Conservation (phyloP, 37 sponge, comb jelly and placozoan species). For the Chondrilla cf. caribensis region DNA sequence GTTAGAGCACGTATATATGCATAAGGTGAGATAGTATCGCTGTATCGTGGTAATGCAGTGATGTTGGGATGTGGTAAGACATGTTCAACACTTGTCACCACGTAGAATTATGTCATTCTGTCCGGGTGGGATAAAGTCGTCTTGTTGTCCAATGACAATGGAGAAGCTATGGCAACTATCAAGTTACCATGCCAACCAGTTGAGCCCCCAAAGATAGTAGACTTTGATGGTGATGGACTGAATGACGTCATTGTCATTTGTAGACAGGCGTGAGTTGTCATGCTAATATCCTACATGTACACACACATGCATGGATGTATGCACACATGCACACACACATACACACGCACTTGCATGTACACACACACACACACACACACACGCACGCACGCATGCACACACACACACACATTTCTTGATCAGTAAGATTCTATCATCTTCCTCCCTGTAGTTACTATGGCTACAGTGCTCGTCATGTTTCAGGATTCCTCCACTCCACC, state of each 20-base stretch:
- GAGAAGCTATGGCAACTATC: conserved; percentile 1
- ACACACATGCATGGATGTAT: not conserved
- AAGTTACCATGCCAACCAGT: conserved; percentile 61
- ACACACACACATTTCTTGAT: not conserved
- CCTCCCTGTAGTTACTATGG: conserved; percentile 41
- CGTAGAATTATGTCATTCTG: conserved; percentile 68
- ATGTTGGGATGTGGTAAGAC: too few relatives aligned
- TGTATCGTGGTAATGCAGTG: too few relatives aligned
- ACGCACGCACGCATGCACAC: not conserved
- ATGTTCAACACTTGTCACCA: too few relatives aligned
- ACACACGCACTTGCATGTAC: not conserved
- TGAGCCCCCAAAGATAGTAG: conserved; percentile 48
- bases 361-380: conserved; percentile 19
- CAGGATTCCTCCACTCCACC: conserved; percentile 69
- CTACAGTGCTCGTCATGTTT: conserved; percentile 28
- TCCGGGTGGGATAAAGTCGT: conserved; percentile 42
- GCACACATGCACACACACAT: not conserved
- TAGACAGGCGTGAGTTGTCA: conserved; percentile 30
- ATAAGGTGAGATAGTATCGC: not conserved
- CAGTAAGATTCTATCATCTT: not conserved
- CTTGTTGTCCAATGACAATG: conserved; percentile 52
- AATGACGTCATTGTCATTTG: conserved; percentile 82
- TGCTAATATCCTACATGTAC: not conserved
- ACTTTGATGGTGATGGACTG: conserved; percentile 71
- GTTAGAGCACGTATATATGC: too few relatives aligned